phyloP scores from a whole-genome alignment of 2,888 invertebrate genomes.

The Syritta pipiens region DNA sequence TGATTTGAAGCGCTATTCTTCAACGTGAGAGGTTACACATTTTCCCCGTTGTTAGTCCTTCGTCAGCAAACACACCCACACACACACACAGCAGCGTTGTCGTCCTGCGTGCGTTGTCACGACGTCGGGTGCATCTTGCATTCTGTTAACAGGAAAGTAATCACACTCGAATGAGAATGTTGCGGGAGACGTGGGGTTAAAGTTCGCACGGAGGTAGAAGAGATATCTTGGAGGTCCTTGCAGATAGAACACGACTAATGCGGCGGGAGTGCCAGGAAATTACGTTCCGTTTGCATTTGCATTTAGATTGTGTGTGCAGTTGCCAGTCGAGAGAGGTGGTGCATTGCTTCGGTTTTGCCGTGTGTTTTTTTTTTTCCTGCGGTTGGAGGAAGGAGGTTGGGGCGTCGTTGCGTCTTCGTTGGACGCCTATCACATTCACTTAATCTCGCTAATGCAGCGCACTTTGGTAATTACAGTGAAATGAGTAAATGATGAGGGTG shows the following conservation, averaged over 20 bases:
- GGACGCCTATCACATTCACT: conserved; percentile 24
- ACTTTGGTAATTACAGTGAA: conserved; percentile 54
- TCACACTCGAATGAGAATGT: conserved; percentile 44
- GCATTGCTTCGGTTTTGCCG: neutral
- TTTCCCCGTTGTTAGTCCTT: conserved; percentile 29
- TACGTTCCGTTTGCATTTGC: conserved; percentile 63
- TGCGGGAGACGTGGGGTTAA: conserved; percentile 16
- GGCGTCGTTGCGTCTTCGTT: neutral
- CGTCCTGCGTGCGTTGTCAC: neutral
- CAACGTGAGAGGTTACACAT: conserved; percentile 38
- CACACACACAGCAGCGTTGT: neutral
- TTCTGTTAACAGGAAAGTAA: conserved; percentile 55
- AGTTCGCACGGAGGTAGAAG: conserved; percentile 68
- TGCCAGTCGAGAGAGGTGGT: conserved; percentile 7
- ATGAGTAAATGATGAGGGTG: conserved; percentile 25
- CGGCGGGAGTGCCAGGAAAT: conserved; percentile 61
- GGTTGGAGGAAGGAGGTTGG: too few relatives aligned
- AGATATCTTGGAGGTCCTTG: conserved; percentile 79
- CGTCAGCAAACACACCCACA: neutral
- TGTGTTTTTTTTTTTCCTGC: neutral
- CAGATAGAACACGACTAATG: conserved; percentile 73
- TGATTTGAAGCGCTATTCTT: neutral
- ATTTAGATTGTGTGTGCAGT: conserved; percentile 55
- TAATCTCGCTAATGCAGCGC: conserved; percentile 60
- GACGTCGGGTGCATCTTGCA: conserved; percentile 35